Conservation (phyloP, 2,797 vertebrate species). For the Pseudochirops cupreus region DNA sequence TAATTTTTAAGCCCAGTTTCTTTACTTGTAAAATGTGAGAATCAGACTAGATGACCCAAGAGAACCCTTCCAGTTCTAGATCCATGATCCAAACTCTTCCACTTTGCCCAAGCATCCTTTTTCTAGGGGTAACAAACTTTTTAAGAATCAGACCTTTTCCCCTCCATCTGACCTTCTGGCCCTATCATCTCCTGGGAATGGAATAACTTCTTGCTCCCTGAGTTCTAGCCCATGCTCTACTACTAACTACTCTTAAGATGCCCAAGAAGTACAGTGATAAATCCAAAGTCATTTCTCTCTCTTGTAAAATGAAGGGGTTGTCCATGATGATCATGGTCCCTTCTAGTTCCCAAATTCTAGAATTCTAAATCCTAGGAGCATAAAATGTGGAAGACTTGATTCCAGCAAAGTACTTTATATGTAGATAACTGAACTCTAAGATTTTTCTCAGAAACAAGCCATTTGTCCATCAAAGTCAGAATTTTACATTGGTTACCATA, state of each 20-base stretch:
- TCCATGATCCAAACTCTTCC: neutral
- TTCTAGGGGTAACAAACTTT: neutral
- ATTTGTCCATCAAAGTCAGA: neutral
- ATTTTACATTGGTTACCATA: neutral
- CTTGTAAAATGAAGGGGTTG: neutral
- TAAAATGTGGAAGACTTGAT: neutral
- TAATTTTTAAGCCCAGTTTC: neutral
- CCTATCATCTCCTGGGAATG: neutral
- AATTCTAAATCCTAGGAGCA: neutral
- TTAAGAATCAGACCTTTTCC: neutral
- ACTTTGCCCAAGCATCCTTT: neutral
- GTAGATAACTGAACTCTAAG: neutral
- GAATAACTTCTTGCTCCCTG: neutral
- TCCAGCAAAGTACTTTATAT: neutral
- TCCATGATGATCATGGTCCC: neutral
- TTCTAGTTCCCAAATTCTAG: neutral
- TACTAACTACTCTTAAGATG: neutral
- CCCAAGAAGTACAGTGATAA: neutral
- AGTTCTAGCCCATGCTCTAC: neutral
- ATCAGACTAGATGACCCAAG: neutral
- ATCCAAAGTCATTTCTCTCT: neutral
- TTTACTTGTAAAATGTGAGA: neutral
- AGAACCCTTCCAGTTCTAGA: neutral
- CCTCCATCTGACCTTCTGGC: neutral
- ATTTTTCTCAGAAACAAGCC: neutral